Base-by-base conservation (phyloP, 2,888 invertebrate genomes). In the Atrina japonica region DNA sequence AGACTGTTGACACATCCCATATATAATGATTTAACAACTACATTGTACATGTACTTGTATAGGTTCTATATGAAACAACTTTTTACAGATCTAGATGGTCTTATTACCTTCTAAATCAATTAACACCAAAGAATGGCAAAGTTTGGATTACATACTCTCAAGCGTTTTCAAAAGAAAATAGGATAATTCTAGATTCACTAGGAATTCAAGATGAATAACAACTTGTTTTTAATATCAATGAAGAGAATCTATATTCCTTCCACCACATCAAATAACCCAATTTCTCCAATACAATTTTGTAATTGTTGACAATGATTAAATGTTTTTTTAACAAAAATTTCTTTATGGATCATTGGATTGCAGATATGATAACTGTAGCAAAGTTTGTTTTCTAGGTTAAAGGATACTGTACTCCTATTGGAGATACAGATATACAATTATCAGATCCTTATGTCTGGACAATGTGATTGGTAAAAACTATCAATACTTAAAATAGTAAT, bases 251-350 rank as follows among this genome's bases (percentile, higher is more conserved):
- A 60, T 41, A 25, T 49, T 27, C 61, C 66, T 40, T 66, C 25
- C 47, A 71, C 30, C 29, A 66, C 66, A 63, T 68, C 76, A 76
- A 65, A 68, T 21, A 45, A 47, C 41, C 73, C 70, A 76, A 18
- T 18, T 64, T 64, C 43, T 61, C 76, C 73, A 73, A 25, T 67
- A 66, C 16, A 40, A 41, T 6, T 41, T 11, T 35, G 6, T 11
- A 35, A 11, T 11, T 35, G 35, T 35, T 5, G 35, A 35, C 11
- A 35, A 35, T 35, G 35, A 35, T 7, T 35, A 11, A 11, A 35
- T 35, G 11, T 5, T 35, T 35, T 35, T 35, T 5, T 11, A 7
- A 7, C 6, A 35, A 35, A 35, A 35, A 7, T 11, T 7, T 35
- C 35, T 35, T 35, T 35, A 11, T 11, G 11, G 35, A n/a, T n/a